These are phyloP conservation scores for Colaptes auratus DNA, from an alignment of 2,113 vertebrate species.

Conservation along the genomic window DNA sequence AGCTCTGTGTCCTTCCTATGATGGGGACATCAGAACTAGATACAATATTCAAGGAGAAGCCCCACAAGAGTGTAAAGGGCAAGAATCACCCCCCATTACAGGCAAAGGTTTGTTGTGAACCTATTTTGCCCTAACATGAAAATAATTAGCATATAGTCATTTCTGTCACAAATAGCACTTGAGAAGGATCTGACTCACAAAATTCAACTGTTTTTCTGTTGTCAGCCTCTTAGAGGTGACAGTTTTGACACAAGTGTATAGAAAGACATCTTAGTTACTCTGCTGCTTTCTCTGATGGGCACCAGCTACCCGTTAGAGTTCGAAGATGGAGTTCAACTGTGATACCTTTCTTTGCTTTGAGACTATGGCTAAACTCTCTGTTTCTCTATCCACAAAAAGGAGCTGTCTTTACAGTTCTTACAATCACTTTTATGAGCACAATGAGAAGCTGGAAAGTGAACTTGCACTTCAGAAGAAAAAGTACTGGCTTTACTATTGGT, in stretches of 20 bases:
- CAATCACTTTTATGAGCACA: not conserved
- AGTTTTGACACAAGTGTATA: not conserved
- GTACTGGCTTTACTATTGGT: not conserved
- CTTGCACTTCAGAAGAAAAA: slow-evolving; percentile 22
- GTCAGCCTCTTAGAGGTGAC: not conserved
- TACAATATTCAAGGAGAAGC: too few relatives aligned
- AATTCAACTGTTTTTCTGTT: not conserved
- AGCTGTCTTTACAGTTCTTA: not conserved
- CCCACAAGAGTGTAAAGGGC: not conserved
- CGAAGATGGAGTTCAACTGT: not conserved
- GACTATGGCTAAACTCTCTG: not conserved
- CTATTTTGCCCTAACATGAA: not conserved
- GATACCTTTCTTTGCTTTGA: not conserved
- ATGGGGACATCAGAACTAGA: too few relatives aligned
- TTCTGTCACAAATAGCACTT: not conserved
- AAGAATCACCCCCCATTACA: not conserved
- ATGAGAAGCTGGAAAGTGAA: slow-evolving; percentile 31
- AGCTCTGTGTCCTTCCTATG: too few relatives aligned
- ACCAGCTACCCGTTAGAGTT: not conserved
- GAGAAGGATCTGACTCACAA: not conserved
- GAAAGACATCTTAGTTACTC: not conserved
- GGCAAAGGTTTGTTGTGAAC: not conserved
- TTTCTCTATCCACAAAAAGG: not conserved
- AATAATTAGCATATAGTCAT: not conserved
- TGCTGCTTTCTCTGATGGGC: not conserved